Percentiles rank a stretch among this genome's conserved stretches.
Evolutionary conservation across 2,113 vertebrate species (phyloP).

Genomic region (Cyprinodon brontotheroides): DNA sequence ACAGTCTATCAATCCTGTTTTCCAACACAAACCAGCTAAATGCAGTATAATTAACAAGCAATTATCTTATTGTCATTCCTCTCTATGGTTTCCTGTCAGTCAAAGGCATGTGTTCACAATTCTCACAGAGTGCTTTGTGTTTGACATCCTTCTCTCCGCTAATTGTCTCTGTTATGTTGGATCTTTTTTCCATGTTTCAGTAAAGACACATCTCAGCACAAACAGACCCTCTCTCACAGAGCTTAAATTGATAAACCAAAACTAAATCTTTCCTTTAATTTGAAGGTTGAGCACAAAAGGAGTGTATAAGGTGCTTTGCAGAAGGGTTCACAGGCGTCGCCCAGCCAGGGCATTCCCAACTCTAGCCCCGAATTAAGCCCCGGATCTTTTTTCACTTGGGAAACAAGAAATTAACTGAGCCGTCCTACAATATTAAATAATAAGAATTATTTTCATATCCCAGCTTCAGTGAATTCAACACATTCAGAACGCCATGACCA

Average conservation of each 20-base stretch:
- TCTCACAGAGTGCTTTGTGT: not conserved
- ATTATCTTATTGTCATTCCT: conserved; percentile 13
- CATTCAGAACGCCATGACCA: no score
- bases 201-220: not conserved
- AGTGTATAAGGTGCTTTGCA: not conserved
- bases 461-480: no score
- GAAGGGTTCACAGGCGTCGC: not conserved
- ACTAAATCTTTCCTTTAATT: not conserved
- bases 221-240: no score
- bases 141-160: not conserved
- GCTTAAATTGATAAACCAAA: not conserved
- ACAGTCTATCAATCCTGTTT: not conserved
- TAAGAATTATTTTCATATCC: no score
- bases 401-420: no score
- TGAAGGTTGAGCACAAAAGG: not conserved
- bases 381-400: no score
- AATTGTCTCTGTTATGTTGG: not conserved
- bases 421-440: no score
- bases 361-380: no score
- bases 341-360: no score
- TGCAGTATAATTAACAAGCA: not conserved
- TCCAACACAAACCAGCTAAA: not conserved
- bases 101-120: not conserved
- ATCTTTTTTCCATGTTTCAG: not conserved
- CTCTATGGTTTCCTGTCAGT: not conserved